Evolutionary conservation across 2,113 vertebrate species (phyloP).

Genomic region (Corythaixoides concolor): DNA sequence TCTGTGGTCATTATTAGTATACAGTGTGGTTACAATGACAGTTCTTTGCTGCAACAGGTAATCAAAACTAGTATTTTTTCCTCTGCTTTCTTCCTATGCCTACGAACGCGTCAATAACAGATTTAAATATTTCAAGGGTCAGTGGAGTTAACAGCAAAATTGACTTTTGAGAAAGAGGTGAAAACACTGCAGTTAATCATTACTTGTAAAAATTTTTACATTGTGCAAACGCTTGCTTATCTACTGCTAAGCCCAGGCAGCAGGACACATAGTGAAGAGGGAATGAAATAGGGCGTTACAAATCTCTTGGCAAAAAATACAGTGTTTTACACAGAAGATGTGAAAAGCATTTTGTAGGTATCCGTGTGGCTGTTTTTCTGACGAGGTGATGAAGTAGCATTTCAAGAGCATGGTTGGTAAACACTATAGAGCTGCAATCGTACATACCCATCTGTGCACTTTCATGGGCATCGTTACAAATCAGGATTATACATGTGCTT

Average conservation of each 20-base stretch:
- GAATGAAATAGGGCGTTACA: neutral
- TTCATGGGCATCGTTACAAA: neutral
- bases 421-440: neutral
- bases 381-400: neutral
- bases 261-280: neutral
- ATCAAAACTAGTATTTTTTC: neutral
- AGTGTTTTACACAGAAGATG: neutral
- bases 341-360: neutral
- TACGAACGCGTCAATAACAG: neutral
- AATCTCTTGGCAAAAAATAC: neutral
- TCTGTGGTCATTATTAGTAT: neutral
- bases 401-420: neutral
- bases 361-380: neutral
- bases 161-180: neutral
- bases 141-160: neutral
- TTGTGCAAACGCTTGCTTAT: neutral
- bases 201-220: neutral
- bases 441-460: neutral
- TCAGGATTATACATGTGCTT: neutral
- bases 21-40: neutral
- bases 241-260: neutral
- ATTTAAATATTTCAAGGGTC: neutral
- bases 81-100: neutral
- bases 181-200: neutral
- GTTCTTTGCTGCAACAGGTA: neutral